Base-by-base conservation (phyloP, 2,888 invertebrate genomes). In the Chelonus formosanus region DNA sequence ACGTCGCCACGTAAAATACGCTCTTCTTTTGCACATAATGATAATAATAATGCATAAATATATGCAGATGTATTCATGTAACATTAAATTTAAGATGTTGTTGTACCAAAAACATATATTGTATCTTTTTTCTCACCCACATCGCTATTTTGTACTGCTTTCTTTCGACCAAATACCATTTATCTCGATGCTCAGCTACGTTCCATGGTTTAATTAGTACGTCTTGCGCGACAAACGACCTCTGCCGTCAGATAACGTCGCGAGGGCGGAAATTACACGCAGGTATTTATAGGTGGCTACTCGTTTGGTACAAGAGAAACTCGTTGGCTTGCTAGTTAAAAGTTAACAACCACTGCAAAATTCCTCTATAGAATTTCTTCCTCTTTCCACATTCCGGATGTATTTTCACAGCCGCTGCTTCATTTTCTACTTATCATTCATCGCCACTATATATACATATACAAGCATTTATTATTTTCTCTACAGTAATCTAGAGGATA, bases 181-280 rank as follows among this genome's bases (percentile, higher is more conserved):
- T 61, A 61, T 60, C 59, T 60, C 48, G 32, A 53, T 56, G 57
- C n/a, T 45, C 40, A 10, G 20, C 56, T 53, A 67, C 61, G 40
- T 40, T 40, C 40, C 6, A 6, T 40, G 40, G 55, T 67, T 69
- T 67, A 65, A 67, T 67, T 69, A 65, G 64, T 65, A 67, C 59
- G 62, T 69, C 67, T 67, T 68, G 69, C 65, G 57, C 64, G 65
- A 53, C 67, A 69, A 70, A 56, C 67, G 56, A 70, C 61, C 69
- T 62, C 55, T 63, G 34, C 59, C 32, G 4, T 40, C 20, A 54
- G 67, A 65, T 68, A 68, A 67, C 63, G 61, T 53, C 8, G 55
- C 44, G 48, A 60, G 53, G 43, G 63, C 67, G 70, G 68, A 70
- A 68, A 68, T 68, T 66, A 69, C 65, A 61, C 52, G 36, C 57